Evolutionary conservation across 2,113 vertebrate genomes (phyloP).

Genomic region (Mobula hypostoma): DNA sequence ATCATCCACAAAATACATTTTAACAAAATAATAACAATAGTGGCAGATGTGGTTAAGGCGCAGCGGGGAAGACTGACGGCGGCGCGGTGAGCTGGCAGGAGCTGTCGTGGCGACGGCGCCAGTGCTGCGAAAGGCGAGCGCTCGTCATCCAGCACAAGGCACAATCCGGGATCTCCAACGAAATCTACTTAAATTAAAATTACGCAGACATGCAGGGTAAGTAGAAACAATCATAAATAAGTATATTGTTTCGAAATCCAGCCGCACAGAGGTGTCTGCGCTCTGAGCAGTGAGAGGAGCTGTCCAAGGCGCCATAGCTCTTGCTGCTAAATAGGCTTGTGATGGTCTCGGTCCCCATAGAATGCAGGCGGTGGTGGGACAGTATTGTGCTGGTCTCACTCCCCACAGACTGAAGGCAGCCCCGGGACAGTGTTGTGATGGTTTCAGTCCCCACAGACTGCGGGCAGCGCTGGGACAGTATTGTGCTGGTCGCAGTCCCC

Average conservation of each 20-base stretch:
- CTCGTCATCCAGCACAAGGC: background rate
- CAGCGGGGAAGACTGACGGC: background rate
- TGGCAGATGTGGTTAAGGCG: background rate
- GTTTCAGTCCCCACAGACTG: no score
- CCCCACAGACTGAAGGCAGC: no score
- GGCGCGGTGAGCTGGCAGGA: background rate
- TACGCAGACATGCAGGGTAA: background rate
- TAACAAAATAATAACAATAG: background rate
- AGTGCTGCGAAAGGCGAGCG: background rate
- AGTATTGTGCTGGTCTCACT: no score
- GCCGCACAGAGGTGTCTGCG: background rate
- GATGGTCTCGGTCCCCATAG: no score
- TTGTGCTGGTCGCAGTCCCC: no score
- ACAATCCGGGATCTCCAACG: background rate
- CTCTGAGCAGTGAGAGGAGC: background rate
- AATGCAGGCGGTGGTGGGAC: no score
- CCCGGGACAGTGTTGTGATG: no score
- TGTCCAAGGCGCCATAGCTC: background rate
- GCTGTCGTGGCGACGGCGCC: background rate
- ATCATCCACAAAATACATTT: background rate
- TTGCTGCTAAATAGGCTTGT: background rate
- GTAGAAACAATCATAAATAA: background rate
- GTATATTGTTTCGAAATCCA: background rate
- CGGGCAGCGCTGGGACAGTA: no score
- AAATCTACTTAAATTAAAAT: background rate